Base-by-base conservation (phyloP, 1,140 invertebrate genomes). In the Drosophila parabipectinata region DNA sequence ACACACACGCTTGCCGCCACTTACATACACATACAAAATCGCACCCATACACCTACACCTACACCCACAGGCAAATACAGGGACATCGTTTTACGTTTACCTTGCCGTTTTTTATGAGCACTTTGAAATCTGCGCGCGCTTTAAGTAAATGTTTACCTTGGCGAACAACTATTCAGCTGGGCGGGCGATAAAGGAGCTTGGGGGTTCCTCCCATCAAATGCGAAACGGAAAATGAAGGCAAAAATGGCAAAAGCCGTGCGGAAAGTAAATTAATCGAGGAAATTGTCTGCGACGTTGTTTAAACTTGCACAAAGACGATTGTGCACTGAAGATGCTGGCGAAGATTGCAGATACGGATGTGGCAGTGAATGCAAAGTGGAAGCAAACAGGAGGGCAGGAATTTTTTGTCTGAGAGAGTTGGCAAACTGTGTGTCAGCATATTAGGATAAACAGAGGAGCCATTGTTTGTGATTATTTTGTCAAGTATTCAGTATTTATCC, bases 201-300 rank as follows among this genome's bases (percentile, higher is more conserved):
- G 50, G 41, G 41, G 37, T 15, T 30, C 7, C 30, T 41, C 60
- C 78, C 74, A 45, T 48, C 57, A 76, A 82, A 82, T 77, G 68
- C 55, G 52, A 87, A 85, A 72, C 83, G 75, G 82, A 88, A 88
- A 82, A 87, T 78, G 83, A 71, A 60, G 60, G 66, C 73, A 84
- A 88, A 78, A 83, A 76, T 76, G 79, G 74, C 79, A 83, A 88
- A 88, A 67, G 61, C 61, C 79, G 72, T 69, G 68, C 67, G 83
- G 83, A 87, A 88, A 88, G 79, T 79, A 88, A 88, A 88, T 88
- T 88, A 88, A 88, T 88, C 83, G 83, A 88, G 83, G 83, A 88
- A 88, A 88, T 88, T 88, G 83, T 83, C 77, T 83, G 72, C 83
- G 79, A 83, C 76, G 83, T 77, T 83, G 76, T 78, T 88, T 88